These are phyloP conservation scores for Clupea harengus DNA, from an alignment of 2,113 vertebrate species.

Conservation along the genomic window DNA sequence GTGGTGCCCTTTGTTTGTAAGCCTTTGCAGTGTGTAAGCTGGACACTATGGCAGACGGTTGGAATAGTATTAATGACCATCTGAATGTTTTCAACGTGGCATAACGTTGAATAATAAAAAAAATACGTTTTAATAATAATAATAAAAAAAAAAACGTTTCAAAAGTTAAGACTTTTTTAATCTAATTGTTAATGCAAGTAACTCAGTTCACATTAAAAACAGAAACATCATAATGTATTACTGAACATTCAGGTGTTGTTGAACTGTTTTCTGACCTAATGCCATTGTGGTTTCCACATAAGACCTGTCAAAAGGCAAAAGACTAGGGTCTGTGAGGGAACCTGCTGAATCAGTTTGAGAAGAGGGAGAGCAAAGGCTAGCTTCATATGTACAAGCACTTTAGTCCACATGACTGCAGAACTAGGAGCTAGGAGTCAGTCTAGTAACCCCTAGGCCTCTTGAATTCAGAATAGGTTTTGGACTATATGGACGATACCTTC, in stretches of 20 bases:
- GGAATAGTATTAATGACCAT: constrained; percentile 65
- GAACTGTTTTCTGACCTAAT: constrained; percentile 67
- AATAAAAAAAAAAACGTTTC: neutral
- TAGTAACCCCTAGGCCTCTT: neutral
- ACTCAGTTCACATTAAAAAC: neutral
- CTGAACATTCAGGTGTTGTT: constrained; percentile 70
- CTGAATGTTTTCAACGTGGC: constrained; percentile 64
- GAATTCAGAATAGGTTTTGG: neutral
- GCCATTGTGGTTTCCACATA: constrained; percentile 69
- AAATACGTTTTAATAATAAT: too few relatives aligned
- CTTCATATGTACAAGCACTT: neutral
- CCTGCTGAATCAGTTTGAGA: neutral
- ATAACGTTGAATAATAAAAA: neutral
- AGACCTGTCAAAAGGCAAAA: constrained; percentile 74
- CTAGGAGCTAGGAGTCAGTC: neutral
- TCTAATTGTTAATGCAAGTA: neutral
- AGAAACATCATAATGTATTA: constrained; percentile 13
- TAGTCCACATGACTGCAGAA: neutral
- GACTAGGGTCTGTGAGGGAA: constrained; percentile 54
- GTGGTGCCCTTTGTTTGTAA: constrained; percentile 71
- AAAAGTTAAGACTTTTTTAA: neutral
- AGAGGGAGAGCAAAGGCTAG: neutral
- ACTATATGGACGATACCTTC: neutral
- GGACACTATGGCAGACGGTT: constrained; percentile 69
- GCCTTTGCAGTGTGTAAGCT: constrained; percentile 67